phyloP scores from a whole-genome alignment of 2,888 invertebrate species.

The Pardosa pseudoannulata region DNA sequence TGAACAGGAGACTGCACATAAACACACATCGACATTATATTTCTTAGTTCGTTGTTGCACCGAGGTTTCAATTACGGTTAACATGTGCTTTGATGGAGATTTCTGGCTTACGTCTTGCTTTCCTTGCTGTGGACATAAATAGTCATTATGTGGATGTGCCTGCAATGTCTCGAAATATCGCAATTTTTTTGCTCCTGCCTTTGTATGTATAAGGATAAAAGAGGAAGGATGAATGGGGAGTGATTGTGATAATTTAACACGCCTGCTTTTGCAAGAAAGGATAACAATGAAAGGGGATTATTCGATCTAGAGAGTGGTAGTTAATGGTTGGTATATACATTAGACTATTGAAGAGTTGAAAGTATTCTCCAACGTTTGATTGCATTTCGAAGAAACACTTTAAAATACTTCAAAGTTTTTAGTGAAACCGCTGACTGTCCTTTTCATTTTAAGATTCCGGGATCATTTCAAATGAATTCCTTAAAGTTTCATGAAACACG shows the following conservation, averaged over 20 bases:
- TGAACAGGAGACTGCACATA: conserved; percentile 24
- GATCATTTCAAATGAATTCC: too few species aligned
- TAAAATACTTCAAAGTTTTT: too few species aligned
- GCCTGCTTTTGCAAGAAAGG: background rate
- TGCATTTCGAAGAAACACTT: too few species aligned
- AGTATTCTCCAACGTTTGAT: too few species aligned
- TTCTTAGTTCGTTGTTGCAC: background rate
- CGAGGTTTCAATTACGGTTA: conserved; percentile 1
- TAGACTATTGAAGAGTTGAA: too few species aligned
- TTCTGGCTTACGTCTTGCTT: background rate
- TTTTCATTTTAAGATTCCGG: too few species aligned
- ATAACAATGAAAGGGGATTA: too few species aligned
- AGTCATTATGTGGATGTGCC: conserved; percentile 2
- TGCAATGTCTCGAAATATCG: background rate
- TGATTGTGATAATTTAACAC: background rate
- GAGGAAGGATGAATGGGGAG: background rate
- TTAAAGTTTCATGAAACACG: too few species aligned
- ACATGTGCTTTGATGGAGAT: background rate
- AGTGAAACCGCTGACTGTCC: too few species aligned
- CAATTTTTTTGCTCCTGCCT: background rate
- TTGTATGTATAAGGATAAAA: background rate
- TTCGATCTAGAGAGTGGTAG: too few species aligned
- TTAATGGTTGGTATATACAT: too few species aligned
- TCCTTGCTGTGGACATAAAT: background rate
- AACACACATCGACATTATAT: conserved; percentile 16